Base-by-base conservation (phyloP, 2,888 invertebrate species). In the Lymantria monacha region DNA sequence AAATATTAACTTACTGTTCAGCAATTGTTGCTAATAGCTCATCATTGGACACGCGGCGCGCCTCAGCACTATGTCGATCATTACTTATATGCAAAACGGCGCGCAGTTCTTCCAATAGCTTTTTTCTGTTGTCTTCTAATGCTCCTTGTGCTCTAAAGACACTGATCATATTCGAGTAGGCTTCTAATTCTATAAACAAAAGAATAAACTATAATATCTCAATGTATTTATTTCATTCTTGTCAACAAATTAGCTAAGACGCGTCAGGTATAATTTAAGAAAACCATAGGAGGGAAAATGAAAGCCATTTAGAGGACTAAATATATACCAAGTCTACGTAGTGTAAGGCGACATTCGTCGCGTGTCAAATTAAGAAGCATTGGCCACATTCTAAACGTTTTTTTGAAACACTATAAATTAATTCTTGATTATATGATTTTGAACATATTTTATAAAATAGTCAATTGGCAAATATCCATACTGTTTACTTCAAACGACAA, bases 121-220 rank as follows among this genome's bases (percentile, higher is more conserved):
- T 96, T 79, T 95, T 94, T 92, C 97, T 97, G 76, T 95, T 95
- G 74, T 94, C 94, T 79, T 94, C 96, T 55, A 98, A 93, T 75
- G 95, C 94, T 66, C 98, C 98, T 92, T 98, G 98, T 72, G 98
- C 98, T 87, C 98, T 94, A 81, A 98, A 94, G 70, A 97, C 97
- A 78, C 96, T 96, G 55, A 98, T 94, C 83, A 98, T 93, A 84
- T 95, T 95, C 73, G 96, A 95, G 93, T 98, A 98, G 64, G 98
- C 97, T 91, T 97, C 97, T 82, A 98, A 90, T 93, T 98, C 97
- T 97, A 83, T 51, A 93, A 92, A 75, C 76, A 85, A 79, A 80
- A 63, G 69, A 77, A 73, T 66, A 60, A 59, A 55, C 56, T 53
- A 56, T 66, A 51, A 54, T 63, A 66, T 63, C 69, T 46, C 63